Percentiles rank a stretch among this genome's conserved stretches.
phyloP scores from a whole-genome alignment of 2,797 vertebrate species.

The Gephyroberyx darwinii region DNA sequence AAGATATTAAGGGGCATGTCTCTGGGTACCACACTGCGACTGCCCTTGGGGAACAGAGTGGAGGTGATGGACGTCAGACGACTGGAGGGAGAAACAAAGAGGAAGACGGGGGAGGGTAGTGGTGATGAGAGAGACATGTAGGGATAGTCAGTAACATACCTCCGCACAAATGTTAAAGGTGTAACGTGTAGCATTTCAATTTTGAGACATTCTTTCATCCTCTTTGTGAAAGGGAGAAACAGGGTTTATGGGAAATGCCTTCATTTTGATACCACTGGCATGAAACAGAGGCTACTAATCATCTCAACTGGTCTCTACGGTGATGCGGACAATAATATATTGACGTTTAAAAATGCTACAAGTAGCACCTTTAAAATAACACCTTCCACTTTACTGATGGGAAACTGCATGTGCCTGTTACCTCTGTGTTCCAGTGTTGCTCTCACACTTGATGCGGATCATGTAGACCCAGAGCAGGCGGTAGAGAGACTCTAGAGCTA shows the following conservation, averaged over 20 bases:
- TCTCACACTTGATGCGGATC: constrained; percentile 99
- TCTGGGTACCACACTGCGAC: constrained; percentile 95
- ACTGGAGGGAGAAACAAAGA: constrained; percentile 74
- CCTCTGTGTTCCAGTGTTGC: constrained; percentile 99
- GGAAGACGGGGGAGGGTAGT: neutral
- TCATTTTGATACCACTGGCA: too few species aligned
- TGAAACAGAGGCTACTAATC: too few species aligned
- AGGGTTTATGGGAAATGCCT: too few species aligned
- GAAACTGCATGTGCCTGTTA: constrained; percentile 59
- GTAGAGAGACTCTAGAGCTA: constrained; percentile 97
- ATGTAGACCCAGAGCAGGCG: constrained; percentile 99
- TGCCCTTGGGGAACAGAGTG: constrained; percentile 98
- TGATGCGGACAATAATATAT: neutral
- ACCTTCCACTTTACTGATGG: neutral
- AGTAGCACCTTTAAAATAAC: neutral
- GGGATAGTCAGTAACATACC: neutral
- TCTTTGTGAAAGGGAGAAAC: too few species aligned
- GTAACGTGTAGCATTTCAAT: neutral
- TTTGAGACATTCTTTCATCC: neutral
- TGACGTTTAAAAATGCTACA: neutral
- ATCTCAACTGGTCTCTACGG: neutral
- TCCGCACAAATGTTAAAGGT: neutral
- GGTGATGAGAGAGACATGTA: too few species aligned
- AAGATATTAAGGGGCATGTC: constrained; percentile 99
- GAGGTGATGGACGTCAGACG: constrained; percentile 97